Evolutionary conservation across 2,888 invertebrate species (phyloP).

Genomic region (Mayetiola destructor): DNA sequence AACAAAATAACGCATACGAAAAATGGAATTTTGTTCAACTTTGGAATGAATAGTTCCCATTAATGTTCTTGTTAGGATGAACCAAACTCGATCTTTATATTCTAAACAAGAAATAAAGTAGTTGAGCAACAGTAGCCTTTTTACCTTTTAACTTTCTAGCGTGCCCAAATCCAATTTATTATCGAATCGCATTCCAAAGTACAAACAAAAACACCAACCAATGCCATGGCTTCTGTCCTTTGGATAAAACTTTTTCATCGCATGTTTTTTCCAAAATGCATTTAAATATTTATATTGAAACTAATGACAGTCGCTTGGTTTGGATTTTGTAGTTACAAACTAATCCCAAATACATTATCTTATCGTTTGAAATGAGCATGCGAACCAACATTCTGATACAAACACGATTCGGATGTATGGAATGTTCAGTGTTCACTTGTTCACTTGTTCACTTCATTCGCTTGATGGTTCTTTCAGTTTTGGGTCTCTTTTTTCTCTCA

Average conservation of each 20-base stretch:
- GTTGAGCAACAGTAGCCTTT: neutral
- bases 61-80: neutral
- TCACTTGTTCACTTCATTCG: neutral
- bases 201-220: neutral
- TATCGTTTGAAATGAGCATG: neutral
- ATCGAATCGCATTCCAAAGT: slow-evolving; percentile 1
- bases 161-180: slow-evolving; percentile 4
- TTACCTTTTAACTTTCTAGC: neutral
- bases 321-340: neutral
- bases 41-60: neutral
- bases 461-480: neutral
- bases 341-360: neutral
- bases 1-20: too few relatives aligned
- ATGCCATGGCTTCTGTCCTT: too few relatives aligned
- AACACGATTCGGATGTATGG: neutral
- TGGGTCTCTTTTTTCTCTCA: neutral
- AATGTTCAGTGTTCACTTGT: neutral
- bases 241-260: too few relatives aligned
- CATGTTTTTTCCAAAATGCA: too few relatives aligned
- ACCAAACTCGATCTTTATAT: too few relatives aligned
- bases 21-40: slow-evolving; percentile 9
- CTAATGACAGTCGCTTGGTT: too few relatives aligned
- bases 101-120: too few relatives aligned
- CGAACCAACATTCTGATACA: neutral
- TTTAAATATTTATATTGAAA: too few relatives aligned